Evolutionary conservation across 2,888 invertebrate species (phyloP), one percentile per base, ranked within the genome.

Genomic region (Physocephala rufipes): DNA sequence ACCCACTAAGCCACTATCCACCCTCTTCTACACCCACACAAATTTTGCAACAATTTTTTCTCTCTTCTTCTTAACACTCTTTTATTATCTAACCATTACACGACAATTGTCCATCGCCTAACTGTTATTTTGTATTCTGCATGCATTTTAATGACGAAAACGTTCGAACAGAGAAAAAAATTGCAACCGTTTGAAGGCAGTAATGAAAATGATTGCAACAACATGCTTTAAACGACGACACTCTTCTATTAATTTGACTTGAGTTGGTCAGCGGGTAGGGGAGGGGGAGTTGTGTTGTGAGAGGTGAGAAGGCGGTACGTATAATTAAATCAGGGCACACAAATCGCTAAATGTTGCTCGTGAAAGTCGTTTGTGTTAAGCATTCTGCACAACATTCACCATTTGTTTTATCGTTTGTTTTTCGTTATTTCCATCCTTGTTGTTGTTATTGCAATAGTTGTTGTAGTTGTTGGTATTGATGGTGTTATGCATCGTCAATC

Each of bases 141-240:
- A 71, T 76, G 79, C 77, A 79, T 81, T 77, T 64, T 76, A 74
- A 75, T 73, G 71, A 75, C 71, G 76, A 78, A 78, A 77, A 78
- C 74, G 76, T 73, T 74, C 75, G 73, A 49, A n/a, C n/a, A n/a
- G n/a, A n/a, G n/a, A n/a, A n/a, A 72, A 71, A 64, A 28, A 15
- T 59, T 43, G 26, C 28, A 28, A 24, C 30, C 24, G 70, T 74
- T 74, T 72, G 71, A 69, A 74, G 71, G 71, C 74, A 53, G 2
- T 9, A 28, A 30, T 13, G n/a, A 53, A 16, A 36, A 36, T n/a
- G 13, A 30, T 21, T 30, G 61, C 59, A 63, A 16, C 55, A 26
- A n/a, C n/a, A n/a, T n/a, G n/a, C n/a, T n/a, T n/a, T n/a, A 24
- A 21, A 1, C 24, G 24, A 16, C 58, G 30, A 13, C 30, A 36